Base-by-base conservation (phyloP, 2,888 invertebrate species). In the Synergus itoensis region DNA sequence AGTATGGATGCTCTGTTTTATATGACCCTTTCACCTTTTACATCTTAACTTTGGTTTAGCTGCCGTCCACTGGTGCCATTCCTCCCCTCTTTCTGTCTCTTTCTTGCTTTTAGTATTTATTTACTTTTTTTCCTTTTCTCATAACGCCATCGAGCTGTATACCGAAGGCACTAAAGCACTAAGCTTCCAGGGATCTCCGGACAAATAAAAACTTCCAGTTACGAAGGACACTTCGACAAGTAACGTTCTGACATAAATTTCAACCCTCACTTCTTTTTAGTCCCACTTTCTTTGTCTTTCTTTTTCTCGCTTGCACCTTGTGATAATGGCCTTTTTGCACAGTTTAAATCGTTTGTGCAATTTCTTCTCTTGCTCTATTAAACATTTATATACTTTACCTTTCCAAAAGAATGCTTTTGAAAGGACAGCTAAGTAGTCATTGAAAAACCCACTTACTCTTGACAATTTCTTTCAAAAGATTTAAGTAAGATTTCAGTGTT, bases 211-310 rank as follows among this genome's bases (percentile, higher is more conserved):
- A 85, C 80, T 81, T 82, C 57, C 62, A 82, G 83, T 84, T 84
- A 79, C 77, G 79, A 84, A 78, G 79, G 79, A 79, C 81, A 84
- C 82, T 82, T 77, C 77, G 83, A 79, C 79, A 79, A 83, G 84
- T 84, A 82, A 82, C 84, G 81, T 82, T 80, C 79, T 82, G 81
- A 86, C 82, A 84, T 84, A 84, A 86, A 86, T 87, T 85, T 84
- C 81, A 81, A 80, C 78, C 81, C 78, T 77, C 81, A 77, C 81
- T 79, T 81, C 79, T 77, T 80, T 78, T 78, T 78, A 69, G 77
- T 80, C 77, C 78, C 16, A 53, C 73, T n/a, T 36, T 48, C 73
- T 48, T 73, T 81, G 79, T 77, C 62, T 73, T 64, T 21, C 53
- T 16, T 67, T 43, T 48, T 73, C 12, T 16, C 48, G n/a, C 73